These are phyloP conservation scores for Chromoteleia sp. DNA, from an alignment of 2,888 invertebrate species.

Conservation along the genomic window DNA sequence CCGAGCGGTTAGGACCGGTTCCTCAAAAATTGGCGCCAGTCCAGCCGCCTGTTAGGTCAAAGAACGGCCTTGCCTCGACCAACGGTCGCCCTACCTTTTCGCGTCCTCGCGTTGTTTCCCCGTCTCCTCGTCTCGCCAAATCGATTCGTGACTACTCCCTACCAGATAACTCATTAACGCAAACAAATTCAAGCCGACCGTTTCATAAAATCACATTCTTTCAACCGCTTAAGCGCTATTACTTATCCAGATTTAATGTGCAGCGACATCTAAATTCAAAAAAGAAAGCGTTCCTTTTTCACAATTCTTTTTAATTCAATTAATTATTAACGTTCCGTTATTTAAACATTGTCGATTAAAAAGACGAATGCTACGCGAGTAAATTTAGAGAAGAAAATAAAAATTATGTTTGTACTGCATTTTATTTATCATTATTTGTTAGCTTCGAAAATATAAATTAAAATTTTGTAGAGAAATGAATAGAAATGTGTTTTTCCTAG, in stretches of 20 bases:
- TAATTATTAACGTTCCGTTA: too few relatives aligned
- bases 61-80: slow-evolving; percentile 82
- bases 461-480: too few relatives aligned
- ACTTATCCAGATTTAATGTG: neutral
- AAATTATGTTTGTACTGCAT: too few relatives aligned
- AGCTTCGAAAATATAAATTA: too few relatives aligned
- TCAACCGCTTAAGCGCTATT: neutral
- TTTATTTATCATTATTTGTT: too few relatives aligned
- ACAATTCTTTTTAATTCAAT: too few relatives aligned
- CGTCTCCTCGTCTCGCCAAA: slow-evolving; percentile 49
- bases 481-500: too few relatives aligned
- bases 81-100: slow-evolving; percentile 68
- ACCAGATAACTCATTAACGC: slow-evolving; percentile 57
- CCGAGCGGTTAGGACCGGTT: slow-evolving; percentile 78
- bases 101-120: slow-evolving; percentile 71
- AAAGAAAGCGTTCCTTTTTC: neutral
- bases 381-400: too few relatives aligned
- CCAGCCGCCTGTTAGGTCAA: slow-evolving; percentile 81
- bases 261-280: slow-evolving; percentile 2
- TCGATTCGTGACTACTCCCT: slow-evolving; percentile 56
- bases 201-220: slow-evolving; percentile 20
- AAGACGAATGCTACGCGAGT: too few relatives aligned
- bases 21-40: slow-evolving; percentile 82
- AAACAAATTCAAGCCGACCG: slow-evolving; percentile 33
- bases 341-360: too few relatives aligned